A percentile compares a stretch with the other conserved stretches of the same genome.
Evolutionary conservation across 1,140 invertebrate genomes (phyloP).

Genomic region (Apis cerana): DNA sequence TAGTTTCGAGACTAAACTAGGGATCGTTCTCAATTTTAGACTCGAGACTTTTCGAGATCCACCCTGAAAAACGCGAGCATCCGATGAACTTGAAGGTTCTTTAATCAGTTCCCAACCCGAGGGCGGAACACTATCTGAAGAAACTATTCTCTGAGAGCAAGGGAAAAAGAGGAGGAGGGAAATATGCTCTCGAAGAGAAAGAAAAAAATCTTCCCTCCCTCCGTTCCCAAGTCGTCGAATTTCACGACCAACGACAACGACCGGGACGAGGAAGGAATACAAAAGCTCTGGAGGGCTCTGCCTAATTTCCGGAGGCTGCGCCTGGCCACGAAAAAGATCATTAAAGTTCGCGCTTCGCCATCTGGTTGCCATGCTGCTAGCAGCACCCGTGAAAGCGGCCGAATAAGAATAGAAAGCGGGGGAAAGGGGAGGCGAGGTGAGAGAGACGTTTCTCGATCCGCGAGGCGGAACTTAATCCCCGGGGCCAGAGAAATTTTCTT

Average conservation of each 20-base stretch:
- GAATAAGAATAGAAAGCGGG: constrained; percentile 28
- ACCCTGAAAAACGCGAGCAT: too few relatives aligned
- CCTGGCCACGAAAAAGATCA: constrained; percentile 42
- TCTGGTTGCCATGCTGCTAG: constrained; percentile 14
- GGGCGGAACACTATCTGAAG: too few relatives aligned
- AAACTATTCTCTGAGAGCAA: too few relatives aligned
- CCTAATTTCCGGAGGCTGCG: constrained; percentile 42
- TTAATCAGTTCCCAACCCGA: too few relatives aligned
- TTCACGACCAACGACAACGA: constrained; percentile 6
- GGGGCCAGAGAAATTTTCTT: constrained; percentile 58
- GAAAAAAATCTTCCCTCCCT: background rate
- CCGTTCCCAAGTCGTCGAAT: background rate
- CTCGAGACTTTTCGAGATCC: too few relatives aligned
- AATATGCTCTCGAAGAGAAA: background rate
- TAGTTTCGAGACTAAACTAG: too few relatives aligned
- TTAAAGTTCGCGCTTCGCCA: constrained; percentile 53
- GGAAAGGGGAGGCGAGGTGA: background rate
- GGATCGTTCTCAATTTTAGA: too few relatives aligned
- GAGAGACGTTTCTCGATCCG: constrained; percentile 12
- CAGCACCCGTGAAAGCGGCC: constrained; percentile 23
- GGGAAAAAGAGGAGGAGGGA: too few relatives aligned
- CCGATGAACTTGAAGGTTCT: too few relatives aligned
- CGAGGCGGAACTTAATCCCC: constrained; percentile 40
- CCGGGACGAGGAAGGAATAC: constrained; percentile 22
- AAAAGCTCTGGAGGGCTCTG: constrained; percentile 13